Conservation (phyloP, 1,140 invertebrate genomes). For the Cherax quadricarinatus region DNA sequence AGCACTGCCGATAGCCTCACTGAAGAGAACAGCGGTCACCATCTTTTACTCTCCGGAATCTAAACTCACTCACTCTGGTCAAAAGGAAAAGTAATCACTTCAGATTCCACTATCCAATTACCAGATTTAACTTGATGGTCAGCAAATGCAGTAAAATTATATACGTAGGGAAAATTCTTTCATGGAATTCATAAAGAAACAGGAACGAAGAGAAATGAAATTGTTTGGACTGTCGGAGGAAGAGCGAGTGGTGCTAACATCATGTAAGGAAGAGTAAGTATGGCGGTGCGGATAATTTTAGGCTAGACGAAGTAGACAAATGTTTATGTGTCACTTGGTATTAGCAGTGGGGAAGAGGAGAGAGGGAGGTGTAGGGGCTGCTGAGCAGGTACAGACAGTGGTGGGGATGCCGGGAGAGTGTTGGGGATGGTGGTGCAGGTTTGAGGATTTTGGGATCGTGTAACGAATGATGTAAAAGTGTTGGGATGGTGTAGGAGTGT, state of each 20-base stretch:
- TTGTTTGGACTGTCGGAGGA: not conserved
- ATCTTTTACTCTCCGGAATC: not conserved
- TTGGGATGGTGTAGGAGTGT: too few relatives aligned
- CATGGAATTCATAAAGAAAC: not conserved
- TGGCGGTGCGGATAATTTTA: conserved; percentile 19
- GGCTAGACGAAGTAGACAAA: conserved; percentile 13
- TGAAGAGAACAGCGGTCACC: not conserved
- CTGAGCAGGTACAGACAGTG: too few relatives aligned
- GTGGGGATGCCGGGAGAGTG: too few relatives aligned
- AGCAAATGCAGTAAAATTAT: not conserved
- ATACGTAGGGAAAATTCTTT: not conserved
- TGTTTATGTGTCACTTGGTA: conserved; percentile 24
- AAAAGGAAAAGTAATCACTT: not conserved
- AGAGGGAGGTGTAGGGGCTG: too few relatives aligned
- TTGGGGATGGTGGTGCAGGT: too few relatives aligned
- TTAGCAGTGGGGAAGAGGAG: not conserved
- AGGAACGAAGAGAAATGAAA: not conserved
- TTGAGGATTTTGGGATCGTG: too few relatives aligned
- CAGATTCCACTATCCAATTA: not conserved
- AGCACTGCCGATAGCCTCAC: not conserved
- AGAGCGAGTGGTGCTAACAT: not conserved
- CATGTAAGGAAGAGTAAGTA: not conserved
- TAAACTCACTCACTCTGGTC: too few relatives aligned
- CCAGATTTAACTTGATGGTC: not conserved
- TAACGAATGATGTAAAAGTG: too few relatives aligned